Conservation (phyloP, 2,888 invertebrate genomes). For the Heteromyza rotundicornis region DNA sequence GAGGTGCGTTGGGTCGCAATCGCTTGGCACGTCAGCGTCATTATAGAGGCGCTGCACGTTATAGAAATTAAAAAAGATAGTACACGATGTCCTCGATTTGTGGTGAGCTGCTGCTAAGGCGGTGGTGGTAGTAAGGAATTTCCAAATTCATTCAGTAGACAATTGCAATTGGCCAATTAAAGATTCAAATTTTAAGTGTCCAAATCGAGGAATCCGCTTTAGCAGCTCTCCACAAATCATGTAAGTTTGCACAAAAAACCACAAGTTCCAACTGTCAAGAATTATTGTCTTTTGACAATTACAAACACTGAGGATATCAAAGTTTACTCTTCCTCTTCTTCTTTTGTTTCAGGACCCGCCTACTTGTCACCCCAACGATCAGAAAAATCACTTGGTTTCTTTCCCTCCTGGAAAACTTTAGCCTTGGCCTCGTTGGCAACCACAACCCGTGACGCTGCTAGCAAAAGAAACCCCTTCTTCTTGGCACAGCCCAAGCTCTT, state of each 20-base stretch:
- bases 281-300: too few species aligned
- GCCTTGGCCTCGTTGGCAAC: constrained; percentile 53
- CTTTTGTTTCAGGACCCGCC: constrained; percentile 42
- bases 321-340: too few species aligned
- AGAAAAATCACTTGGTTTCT: constrained; percentile 53
- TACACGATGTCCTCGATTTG: constrained; percentile 26
- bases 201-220: constrained; percentile 19
- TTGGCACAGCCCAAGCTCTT: constrained; percentile 49
- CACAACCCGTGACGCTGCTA: constrained; percentile 33
- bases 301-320: too few species aligned
- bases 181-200: background rate
- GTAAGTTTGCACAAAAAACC: constrained; percentile 29
- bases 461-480: constrained; percentile 42
- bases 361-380: constrained; percentile 41
- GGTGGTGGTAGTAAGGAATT: constrained; percentile 7
- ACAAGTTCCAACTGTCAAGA: too few species aligned
- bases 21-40: constrained; percentile 34
- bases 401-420: constrained; percentile 58
- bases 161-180: background rate
- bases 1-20: constrained; percentile 33
- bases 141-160: background rate
- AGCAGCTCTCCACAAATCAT: constrained; percentile 34
- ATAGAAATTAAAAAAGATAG: constrained; percentile 15
- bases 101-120: constrained; percentile 41
- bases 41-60: constrained; percentile 33